Evolutionary conservation across 92 coral and sea anemone species (phyloP).

Genomic region (Siderastrea siderea): DNA sequence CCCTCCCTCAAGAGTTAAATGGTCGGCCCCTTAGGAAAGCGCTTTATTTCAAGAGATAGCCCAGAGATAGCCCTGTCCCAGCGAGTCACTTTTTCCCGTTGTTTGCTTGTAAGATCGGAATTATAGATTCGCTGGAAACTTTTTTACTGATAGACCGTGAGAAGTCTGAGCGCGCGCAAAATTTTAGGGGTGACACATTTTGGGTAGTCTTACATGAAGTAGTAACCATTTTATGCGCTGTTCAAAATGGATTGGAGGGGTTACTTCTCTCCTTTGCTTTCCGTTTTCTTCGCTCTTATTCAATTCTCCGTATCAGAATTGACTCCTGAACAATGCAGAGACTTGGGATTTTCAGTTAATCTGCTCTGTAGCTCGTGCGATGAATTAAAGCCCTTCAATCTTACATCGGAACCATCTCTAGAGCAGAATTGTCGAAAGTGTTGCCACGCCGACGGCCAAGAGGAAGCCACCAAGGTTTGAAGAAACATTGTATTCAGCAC

Average conservation of each 20-base stretch:
- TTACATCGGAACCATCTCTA: conserved; percentile 46
- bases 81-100: too few species aligned
- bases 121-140: too few species aligned
- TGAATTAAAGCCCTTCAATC: conserved; percentile 90
- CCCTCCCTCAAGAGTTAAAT: too few species aligned
- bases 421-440: conserved; percentile 85
- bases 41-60: neutral
- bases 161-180: conserved; percentile 24
- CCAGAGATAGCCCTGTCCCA: too few species aligned
- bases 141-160: neutral
- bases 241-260: conserved; percentile 85
- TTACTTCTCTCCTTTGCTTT: conserved; percentile 77
- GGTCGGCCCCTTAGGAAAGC: too few species aligned
- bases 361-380: conserved; percentile 97
- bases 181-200: neutral
- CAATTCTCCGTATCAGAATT: conserved; percentile 77
- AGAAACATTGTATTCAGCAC: neutral
- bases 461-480: conserved; percentile 32
- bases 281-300: conserved; percentile 85
- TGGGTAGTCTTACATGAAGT: too few species aligned
- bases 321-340: conserved; percentile 91
- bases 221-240: conserved; percentile 36
- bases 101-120: too few species aligned
- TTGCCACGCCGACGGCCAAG: conserved; percentile 93
- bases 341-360: conserved; percentile 87